phyloP scores from a whole-genome alignment of 92 coral and sea anemone species.

The Blastomussa wellsi region DNA sequence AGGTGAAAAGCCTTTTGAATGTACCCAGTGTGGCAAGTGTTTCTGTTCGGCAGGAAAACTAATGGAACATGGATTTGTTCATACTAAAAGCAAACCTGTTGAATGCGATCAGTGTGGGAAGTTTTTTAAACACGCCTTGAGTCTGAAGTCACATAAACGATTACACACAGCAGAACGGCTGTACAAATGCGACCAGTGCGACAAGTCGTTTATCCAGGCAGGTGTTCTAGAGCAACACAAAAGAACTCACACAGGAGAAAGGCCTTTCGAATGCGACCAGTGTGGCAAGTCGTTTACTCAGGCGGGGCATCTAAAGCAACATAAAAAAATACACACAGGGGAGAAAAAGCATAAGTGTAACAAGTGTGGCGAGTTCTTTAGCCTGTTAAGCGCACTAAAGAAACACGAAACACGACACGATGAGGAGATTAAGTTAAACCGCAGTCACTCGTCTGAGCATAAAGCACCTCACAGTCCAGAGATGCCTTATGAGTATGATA shows the following conservation, averaged over 20 bases:
- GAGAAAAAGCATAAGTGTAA: not conserved
- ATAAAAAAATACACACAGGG: not conserved
- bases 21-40: not conserved
- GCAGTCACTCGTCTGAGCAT: not conserved
- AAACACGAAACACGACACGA: not conserved
- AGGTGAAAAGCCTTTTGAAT: not conserved
- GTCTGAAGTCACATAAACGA: not conserved
- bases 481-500: not conserved
- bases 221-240: not conserved
- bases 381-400: not conserved
- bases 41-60: not conserved
- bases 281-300: slow-evolving; percentile 1
- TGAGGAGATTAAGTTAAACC: not conserved
- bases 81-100: not conserved
- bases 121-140: not conserved
- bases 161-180: not conserved
- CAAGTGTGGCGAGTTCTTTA: not conserved
- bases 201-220: not conserved
- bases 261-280: not conserved
- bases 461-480: not conserved
- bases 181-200: not conserved
- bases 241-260: not conserved
- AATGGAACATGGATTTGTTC: not conserved
- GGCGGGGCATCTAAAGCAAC: not conserved
- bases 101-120: not conserved